Conservation (phyloP, 1,140 invertebrate genomes). For the Physella acuta region DNA sequence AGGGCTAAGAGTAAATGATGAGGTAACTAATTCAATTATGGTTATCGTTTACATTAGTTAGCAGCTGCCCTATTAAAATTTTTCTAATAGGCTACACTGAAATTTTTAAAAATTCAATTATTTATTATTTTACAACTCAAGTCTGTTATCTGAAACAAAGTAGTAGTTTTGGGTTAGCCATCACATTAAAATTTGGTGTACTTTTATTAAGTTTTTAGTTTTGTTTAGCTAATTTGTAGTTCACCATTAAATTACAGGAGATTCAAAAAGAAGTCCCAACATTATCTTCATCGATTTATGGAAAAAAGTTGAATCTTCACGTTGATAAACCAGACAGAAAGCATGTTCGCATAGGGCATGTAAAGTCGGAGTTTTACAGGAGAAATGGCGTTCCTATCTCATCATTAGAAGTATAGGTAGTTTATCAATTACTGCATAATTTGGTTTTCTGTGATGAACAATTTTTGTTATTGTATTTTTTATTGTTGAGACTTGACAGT, state of each 20-base stretch:
- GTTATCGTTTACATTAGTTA: background rate
- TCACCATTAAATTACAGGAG: slow-evolving; percentile 40
- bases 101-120: too few species aligned
- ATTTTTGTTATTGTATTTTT: too few species aligned
- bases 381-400: slow-evolving; percentile 49
- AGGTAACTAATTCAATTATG: slow-evolving; percentile 38
- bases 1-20: slow-evolving; percentile 53
- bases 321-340: slow-evolving; percentile 51
- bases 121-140: too few species aligned
- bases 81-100: too few species aligned
- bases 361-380: slow-evolving; percentile 55
- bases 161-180: background rate
- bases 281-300: slow-evolving; percentile 55
- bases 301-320: slow-evolving; percentile 44
- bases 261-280: slow-evolving; percentile 52
- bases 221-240: background rate
- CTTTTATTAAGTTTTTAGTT: background rate
- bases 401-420: too few species aligned
- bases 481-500: too few species aligned
- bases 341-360: slow-evolving; percentile 53
- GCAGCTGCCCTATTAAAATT: too few species aligned
- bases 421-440: too few species aligned
- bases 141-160: too few species aligned
- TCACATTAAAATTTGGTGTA: background rate
- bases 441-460: too few species aligned